Conservation (phyloP, 2,113 vertebrate genomes). For the Oncorhynchus tshawytscha region DNA sequence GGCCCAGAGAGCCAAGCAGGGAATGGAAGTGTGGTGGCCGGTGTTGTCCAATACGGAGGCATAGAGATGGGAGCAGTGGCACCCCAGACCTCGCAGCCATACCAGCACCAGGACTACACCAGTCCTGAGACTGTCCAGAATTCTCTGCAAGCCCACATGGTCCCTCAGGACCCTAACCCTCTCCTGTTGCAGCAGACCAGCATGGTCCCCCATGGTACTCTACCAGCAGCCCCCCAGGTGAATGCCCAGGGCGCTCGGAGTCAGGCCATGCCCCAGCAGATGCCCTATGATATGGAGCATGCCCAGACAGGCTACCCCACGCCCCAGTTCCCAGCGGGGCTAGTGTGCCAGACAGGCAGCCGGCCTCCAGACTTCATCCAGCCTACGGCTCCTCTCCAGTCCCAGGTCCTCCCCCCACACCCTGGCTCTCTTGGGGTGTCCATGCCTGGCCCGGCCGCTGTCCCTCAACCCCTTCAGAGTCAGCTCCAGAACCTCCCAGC, state of each 20-base stretch:
- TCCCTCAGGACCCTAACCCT: constrained; percentile 26
- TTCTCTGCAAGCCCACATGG: constrained; percentile 46
- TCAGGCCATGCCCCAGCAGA: constrained; percentile 46
- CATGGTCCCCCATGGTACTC: constrained; percentile 25
- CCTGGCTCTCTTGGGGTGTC: constrained; percentile 35
- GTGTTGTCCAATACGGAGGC: too few relatives aligned
- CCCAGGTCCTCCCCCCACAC: constrained; percentile 59
- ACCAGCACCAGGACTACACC: constrained; percentile 61
- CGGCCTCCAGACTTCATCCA: constrained; percentile 69
- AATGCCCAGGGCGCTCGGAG: constrained; percentile 13
- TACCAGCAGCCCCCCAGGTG: constrained; percentile 10
- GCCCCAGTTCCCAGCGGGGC: constrained; percentile 46
- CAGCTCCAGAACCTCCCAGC: constrained; percentile 8
- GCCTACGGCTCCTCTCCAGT: constrained; percentile 70
- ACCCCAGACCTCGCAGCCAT: constrained; percentile 55
- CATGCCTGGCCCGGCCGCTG: constrained; percentile 15
- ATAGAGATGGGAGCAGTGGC: constrained; percentile 41
- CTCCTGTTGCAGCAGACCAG: constrained; percentile 49
- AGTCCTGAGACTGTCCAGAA: constrained; percentile 60
- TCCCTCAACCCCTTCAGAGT: constrained; percentile 41
- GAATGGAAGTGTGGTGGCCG: not conserved
- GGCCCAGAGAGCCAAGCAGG: constrained; percentile 44
- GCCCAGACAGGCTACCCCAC: constrained; percentile 38
- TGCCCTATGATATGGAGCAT: constrained; percentile 50
- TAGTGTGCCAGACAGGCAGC: constrained; percentile 16